Evolutionary conservation across 2,888 invertebrate species (phyloP), one percentile per base, ranked within the genome.

Genomic region (Ichneumoninae sp.): DNA sequence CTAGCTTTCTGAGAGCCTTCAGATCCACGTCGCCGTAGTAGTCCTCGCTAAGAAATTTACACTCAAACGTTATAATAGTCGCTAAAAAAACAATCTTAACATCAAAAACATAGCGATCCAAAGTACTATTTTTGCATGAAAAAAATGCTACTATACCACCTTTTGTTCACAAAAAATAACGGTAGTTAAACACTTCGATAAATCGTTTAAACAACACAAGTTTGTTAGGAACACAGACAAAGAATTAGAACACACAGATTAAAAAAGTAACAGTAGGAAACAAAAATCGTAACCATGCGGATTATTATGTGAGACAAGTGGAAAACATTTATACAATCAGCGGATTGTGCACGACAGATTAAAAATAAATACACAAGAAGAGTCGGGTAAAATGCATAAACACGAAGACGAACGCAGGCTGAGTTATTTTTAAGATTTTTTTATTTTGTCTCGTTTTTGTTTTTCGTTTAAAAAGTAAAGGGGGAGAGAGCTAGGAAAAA

Each of bases 21-120:
- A 98, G 95, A 94, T 98, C 98, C 91, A 98, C 96, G 93, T 98
- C 98, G 89, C 98, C 98, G 94, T 98, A 98, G 95, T 98, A 98
- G 95, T 98, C 98, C 95, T 98, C 97, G 94, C 98, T 98, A 88
- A 85, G 89, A 87, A 88, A 87, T 78, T 80, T 54, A 83, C 60
- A 85, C 83, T 83, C 71, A 63, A 60, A 19, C 68, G 50, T 78
- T 75, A 74, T 73, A 85, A 52, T 68, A 40, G 10, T n/a, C 19
- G 65, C 50, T 30, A 22, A 54, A n/a, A 57, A 70, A 69, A 76
- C 44, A 47, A 47, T 54, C 13, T 50, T 10, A 50, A 52, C 33
- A 40, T 40, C 8, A 13, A 47, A 30, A 76, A 70, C 26, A 69
- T 22, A 66, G 44, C 65, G 33, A 65, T 44, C 70, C 40, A 33